phyloP scores from a whole-genome alignment of 2,113 vertebrate species.

The Paradoxurus hermaphroditus region DNA sequence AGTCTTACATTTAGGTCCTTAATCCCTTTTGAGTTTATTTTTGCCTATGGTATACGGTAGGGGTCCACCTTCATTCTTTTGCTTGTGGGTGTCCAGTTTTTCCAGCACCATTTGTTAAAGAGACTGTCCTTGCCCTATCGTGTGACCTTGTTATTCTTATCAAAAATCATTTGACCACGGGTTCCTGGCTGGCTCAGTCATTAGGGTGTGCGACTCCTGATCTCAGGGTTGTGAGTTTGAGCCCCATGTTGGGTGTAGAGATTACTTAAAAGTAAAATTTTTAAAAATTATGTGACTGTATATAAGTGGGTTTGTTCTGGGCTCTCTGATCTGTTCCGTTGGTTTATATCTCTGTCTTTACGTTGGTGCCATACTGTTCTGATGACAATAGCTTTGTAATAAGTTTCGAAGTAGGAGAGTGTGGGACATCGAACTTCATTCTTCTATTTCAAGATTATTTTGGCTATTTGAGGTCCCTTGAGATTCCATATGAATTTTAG shows the following conservation, averaged over 20 bases:
- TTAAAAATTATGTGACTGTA: not conserved
- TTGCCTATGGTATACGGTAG: not conserved
- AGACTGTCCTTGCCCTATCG: not conserved
- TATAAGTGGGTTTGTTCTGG: not conserved
- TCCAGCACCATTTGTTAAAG: not conserved
- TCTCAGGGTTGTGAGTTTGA: not conserved
- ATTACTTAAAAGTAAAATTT: not conserved
- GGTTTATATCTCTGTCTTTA: not conserved
- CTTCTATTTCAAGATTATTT: not conserved
- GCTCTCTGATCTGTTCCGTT: not conserved
- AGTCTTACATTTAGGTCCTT: not conserved
- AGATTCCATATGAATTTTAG: not conserved
- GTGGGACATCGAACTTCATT: not conserved
- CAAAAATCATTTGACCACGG: not conserved
- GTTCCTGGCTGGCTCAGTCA: not conserved
- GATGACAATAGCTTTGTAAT: not conserved
- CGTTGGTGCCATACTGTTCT: not conserved
- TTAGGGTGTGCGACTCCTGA: not conserved
- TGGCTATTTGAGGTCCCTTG: not conserved
- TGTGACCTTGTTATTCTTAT: not conserved
- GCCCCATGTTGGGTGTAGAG: not conserved
- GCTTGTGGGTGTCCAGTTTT: not conserved
- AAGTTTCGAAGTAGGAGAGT: not conserved
- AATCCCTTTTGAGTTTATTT: not conserved
- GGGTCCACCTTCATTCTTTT: not conserved